Conservation (phyloP, 2,797 vertebrate species). For the Cyclopterus lumpus region DNA sequence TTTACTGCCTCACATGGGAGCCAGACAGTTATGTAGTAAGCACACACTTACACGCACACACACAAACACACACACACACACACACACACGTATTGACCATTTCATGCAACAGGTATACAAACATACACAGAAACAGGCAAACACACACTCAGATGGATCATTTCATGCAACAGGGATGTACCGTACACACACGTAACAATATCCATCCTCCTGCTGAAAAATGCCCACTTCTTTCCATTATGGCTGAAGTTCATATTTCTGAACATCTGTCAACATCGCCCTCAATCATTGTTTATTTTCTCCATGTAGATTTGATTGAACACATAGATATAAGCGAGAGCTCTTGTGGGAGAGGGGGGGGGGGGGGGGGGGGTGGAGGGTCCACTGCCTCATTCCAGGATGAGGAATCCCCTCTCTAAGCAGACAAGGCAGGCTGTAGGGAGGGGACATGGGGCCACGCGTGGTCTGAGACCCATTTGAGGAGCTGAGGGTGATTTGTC, state of each 20-base stretch:
- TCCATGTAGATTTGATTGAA: slow-evolving; percentile 68
- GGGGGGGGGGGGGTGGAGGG: background rate
- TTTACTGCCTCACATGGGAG: slow-evolving; percentile 75
- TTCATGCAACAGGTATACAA: slow-evolving; percentile 70
- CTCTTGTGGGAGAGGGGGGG: slow-evolving; percentile 25
- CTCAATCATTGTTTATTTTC: slow-evolving; percentile 70
- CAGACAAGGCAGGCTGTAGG: slow-evolving; percentile 56
- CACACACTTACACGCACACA: slow-evolving; percentile 34
- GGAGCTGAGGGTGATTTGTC: slow-evolving; percentile 71
- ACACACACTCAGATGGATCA: slow-evolving; percentile 50
- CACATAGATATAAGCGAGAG: slow-evolving; percentile 67
- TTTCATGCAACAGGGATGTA: slow-evolving; percentile 64
- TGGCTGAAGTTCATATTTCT: slow-evolving; percentile 64
- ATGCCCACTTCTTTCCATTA: slow-evolving; percentile 58
- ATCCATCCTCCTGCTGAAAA: slow-evolving; percentile 66
- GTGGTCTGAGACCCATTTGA: slow-evolving; percentile 52
- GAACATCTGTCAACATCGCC: slow-evolving; percentile 64
- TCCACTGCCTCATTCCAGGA: slow-evolving; percentile 52
- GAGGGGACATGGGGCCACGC: slow-evolving; percentile 35
- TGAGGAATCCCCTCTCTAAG: slow-evolving; percentile 74
- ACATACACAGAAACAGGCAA: slow-evolving; percentile 59
- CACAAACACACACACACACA: slow-evolving; percentile 37
- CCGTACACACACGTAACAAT: slow-evolving; percentile 48
- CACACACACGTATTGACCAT: slow-evolving; percentile 38
- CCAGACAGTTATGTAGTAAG: slow-evolving; percentile 66